These are phyloP conservation scores for Urechis unicinctus DNA, from an alignment of 2,888 invertebrate genomes.

Conservation along the genomic window DNA sequence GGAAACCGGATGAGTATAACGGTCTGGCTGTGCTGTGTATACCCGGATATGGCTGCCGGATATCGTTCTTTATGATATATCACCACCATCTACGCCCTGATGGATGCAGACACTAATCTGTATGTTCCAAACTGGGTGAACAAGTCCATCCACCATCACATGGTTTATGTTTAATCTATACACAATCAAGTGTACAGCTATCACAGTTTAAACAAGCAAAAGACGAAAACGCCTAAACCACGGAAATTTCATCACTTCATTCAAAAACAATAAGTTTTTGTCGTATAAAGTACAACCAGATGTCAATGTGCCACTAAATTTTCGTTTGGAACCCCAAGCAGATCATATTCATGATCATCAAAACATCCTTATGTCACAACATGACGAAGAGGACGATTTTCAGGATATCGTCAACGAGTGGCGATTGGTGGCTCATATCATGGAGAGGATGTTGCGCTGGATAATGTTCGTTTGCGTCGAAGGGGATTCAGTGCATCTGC, in stretches of 20 bases:
- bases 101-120: conserved; percentile 42
- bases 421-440: conserved; percentile 46
- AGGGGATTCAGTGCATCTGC: conserved; percentile 40
- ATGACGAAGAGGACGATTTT: conserved; percentile 36
- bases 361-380: conserved; percentile 35
- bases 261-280: conserved; percentile 30
- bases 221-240: conserved; percentile 4
- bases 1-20: conserved; percentile 65
- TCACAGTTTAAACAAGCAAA: conserved; percentile 8
- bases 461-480: conserved; percentile 44
- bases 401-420: conserved; percentile 47
- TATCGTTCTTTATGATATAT: conserved; percentile 63
- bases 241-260: conserved; percentile 31
- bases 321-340: too few species aligned
- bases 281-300: conserved; percentile 18
- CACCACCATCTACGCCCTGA: too few species aligned
- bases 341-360: conserved; percentile 37
- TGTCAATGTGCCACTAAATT: too few species aligned
- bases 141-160: conserved; percentile 38
- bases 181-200: conserved; percentile 10
- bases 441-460: conserved; percentile 49
- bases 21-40: conserved; percentile 61
- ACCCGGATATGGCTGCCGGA: conserved; percentile 64
- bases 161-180: conserved; percentile 45
- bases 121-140: conserved; percentile 47